These are phyloP conservation scores for Scaptomyza polygonia DNA, from an alignment of 2,888 invertebrate genomes.

Conservation along the genomic window DNA sequence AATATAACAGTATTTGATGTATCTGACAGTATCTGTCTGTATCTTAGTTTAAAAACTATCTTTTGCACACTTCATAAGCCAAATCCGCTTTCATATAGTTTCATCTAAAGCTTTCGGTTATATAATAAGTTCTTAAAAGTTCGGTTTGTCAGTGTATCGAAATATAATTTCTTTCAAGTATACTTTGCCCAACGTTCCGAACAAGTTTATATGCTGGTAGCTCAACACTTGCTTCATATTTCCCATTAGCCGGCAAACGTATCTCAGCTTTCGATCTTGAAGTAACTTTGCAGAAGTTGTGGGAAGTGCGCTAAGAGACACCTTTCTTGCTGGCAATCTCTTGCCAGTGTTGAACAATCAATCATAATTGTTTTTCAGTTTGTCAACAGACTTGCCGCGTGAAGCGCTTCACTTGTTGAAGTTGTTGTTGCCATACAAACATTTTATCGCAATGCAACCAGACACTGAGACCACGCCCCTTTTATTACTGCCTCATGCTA, in stretches of 20 bases:
- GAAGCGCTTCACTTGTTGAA: constrained; percentile 52
- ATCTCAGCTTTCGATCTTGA: constrained; percentile 33
- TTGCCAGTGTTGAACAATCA: constrained; percentile 65
- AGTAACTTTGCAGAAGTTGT: constrained; percentile 24
- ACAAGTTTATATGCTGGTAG: neutral
- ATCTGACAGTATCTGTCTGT: no score
- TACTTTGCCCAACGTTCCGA: neutral
- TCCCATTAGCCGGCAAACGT: constrained; percentile 2
- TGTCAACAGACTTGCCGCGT: constrained; percentile 65
- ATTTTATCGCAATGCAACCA: constrained; percentile 66
- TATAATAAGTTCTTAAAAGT: neutral
- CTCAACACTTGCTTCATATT: constrained; percentile 1
- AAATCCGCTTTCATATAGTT: neutral
- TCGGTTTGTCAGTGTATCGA: neutral
- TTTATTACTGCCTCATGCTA: constrained; percentile 1
- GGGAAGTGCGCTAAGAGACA: constrained; percentile 16
- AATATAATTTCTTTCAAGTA: neutral
- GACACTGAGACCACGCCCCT: constrained; percentile 43
- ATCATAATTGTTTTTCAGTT: constrained; percentile 79
- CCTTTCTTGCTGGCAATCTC: constrained; percentile 32
- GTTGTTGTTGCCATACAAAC: constrained; percentile 48
- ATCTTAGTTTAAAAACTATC: neutral
- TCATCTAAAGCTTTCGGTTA: neutral
- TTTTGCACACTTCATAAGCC: neutral
- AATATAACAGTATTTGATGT: no score